Conservation (phyloP, 2,797 vertebrate species). For the Darevskia mixta region DNA sequence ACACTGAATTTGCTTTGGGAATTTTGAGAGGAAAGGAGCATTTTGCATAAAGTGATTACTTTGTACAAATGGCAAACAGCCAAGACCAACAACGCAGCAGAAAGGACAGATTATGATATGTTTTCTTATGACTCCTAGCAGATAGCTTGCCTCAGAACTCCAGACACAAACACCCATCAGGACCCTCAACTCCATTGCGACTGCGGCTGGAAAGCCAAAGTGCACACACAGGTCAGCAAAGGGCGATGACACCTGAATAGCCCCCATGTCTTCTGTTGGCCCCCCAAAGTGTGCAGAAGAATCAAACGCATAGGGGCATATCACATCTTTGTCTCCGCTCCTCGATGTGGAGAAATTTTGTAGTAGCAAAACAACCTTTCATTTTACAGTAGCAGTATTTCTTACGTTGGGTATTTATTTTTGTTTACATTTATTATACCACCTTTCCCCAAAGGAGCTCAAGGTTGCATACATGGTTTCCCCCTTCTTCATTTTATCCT, state of each 20-base stretch:
- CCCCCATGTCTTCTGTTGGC: no score
- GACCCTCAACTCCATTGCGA: background rate
- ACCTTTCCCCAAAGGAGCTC: no score
- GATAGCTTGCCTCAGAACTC: background rate
- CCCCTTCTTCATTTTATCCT: no score
- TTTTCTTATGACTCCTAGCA: background rate
- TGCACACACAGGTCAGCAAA: background rate
- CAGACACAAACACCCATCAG: background rate
- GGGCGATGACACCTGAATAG: background rate
- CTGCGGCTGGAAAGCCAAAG: background rate
- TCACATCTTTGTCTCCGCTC: no score
- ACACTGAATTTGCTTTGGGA: background rate
- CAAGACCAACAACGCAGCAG: background rate
- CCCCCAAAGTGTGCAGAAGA: background rate
- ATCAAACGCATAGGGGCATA: background rate
- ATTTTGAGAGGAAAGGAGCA: background rate
- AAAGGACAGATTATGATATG: background rate
- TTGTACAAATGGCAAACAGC: background rate
- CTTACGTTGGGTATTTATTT: no score
- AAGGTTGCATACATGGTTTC: no score
- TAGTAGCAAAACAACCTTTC: background rate
- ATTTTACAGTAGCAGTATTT: no score
- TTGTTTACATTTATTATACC: no score
- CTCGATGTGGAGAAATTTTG: background rate
- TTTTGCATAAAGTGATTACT: background rate